A percentile compares a stretch with the other conserved stretches of the same genome.
These are phyloP conservation scores for Acanthosepion pharaonis DNA, from an alignment of 2,888 invertebrate genomes.

Conservation along the genomic window DNA sequence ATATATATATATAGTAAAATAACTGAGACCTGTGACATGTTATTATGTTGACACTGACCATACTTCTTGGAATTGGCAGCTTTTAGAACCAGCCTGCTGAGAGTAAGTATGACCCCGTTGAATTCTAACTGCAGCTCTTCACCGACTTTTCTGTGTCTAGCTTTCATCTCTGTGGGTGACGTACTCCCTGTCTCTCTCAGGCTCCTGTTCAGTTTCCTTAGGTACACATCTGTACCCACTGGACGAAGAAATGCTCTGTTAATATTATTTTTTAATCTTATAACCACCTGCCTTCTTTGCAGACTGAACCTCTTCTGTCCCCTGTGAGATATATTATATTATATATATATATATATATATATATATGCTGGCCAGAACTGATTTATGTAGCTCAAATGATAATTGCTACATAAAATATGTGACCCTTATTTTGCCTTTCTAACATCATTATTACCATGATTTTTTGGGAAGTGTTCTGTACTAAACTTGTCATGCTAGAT, in stretches of 20 bases:
- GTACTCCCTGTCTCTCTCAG: neutral
- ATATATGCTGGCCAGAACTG: neutral
- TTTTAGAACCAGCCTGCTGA: neutral
- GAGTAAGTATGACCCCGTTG: neutral
- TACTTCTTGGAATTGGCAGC: neutral
- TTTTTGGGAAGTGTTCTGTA: neutral
- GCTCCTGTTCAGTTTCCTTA: no score
- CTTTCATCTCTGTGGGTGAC: neutral
- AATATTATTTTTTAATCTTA: neutral
- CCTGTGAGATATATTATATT: no score
- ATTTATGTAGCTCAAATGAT: neutral
- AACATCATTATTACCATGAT: neutral
- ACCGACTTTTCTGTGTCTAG: neutral
- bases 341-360: no score
- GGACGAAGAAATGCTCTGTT: neutral
- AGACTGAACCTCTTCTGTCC: neutral
- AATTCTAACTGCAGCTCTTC: neutral
- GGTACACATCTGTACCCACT: neutral
- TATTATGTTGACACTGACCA: neutral
- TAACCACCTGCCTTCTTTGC: neutral
- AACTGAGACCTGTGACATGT: neutral
- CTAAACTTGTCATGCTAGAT: neutral
- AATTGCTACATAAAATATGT: neutral
- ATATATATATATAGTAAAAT: neutral
- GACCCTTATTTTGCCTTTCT: neutral